These are phyloP conservation scores for Otus sunia DNA, from an alignment of 2,113 vertebrate genomes.

Conservation along the genomic window DNA sequence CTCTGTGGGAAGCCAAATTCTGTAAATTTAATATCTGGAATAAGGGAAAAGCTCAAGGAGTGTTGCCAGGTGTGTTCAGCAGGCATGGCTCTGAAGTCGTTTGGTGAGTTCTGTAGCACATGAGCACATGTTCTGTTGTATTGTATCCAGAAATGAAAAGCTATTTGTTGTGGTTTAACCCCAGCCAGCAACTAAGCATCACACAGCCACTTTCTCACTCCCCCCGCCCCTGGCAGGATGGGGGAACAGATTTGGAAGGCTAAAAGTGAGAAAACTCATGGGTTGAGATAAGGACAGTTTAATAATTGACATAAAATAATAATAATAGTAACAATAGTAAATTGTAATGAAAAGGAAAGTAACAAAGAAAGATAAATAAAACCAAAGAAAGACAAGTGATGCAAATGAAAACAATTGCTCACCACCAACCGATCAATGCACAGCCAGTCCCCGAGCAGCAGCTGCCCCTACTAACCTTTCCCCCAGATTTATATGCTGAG, in stretches of 20 bases:
- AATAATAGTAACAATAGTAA: not conserved
- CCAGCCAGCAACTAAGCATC: not conserved
- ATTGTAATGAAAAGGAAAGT: not conserved
- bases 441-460: not conserved
- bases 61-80: conserved; percentile 29
- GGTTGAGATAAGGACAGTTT: not conserved
- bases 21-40: conserved; percentile 23
- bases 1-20: conserved; percentile 13
- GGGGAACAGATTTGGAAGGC: not conserved
- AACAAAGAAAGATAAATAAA: not conserved
- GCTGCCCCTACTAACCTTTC: not conserved
- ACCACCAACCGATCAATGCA: fast-evolving
- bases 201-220: not conserved
- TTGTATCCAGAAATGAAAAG: conserved; percentile 27
- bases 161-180: not conserved
- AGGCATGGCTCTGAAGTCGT: conserved; percentile 1
- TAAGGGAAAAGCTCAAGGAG: not conserved
- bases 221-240: not conserved
- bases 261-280: not conserved
- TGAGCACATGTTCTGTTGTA: not conserved
- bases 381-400: not conserved
- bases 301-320: not conserved
- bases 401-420: not conserved
- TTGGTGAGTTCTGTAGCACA: not conserved
- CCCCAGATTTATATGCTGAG: not conserved